Percentiles rank a stretch among this genome's conserved stretches.
Conservation (phyloP, 2,113 vertebrate genomes). For the Porphyrio hochstetteri region DNA sequence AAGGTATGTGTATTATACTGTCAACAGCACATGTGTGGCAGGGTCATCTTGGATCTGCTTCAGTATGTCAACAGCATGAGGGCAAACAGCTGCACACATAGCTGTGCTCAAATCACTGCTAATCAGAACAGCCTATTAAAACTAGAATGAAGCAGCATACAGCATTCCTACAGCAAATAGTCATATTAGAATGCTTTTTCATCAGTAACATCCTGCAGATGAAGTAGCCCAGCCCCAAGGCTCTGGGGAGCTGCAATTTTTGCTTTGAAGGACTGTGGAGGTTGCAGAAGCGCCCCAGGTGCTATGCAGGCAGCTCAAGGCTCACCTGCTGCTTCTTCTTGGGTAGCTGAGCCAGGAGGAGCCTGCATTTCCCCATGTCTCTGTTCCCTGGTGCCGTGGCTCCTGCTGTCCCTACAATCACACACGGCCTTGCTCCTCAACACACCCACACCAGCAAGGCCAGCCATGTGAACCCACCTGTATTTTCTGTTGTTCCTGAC, state of each 20-base stretch:
- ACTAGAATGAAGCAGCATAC: background rate
- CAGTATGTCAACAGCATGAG: background rate
- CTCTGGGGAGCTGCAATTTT: background rate
- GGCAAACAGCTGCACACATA: background rate
- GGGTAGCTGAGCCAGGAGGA: background rate
- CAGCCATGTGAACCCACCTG: fast-evolving
- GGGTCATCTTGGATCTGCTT: background rate
- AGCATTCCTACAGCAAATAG: background rate
- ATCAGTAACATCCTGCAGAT: background rate
- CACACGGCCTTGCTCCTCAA: fast-evolving
- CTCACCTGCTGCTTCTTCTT: background rate
- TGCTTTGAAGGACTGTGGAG: background rate
- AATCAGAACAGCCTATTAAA: background rate
- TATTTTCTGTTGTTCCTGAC: fast-evolving
- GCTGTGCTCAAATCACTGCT: background rate
- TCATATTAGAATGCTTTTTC: background rate
- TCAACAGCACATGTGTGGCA: background rate
- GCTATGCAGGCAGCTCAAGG: background rate
- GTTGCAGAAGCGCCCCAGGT: background rate
- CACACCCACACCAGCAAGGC: fast-evolving
- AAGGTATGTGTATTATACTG: background rate
- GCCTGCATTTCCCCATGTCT: fast-evolving
- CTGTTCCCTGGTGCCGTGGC: fast-evolving
- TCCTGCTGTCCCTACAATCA: background rate
- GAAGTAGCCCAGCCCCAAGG: background rate